Percentiles rank a stretch among this genome's conserved stretches.
phyloP scores from a whole-genome alignment of 2,888 invertebrate species.

The Bugulina stolonifera region DNA sequence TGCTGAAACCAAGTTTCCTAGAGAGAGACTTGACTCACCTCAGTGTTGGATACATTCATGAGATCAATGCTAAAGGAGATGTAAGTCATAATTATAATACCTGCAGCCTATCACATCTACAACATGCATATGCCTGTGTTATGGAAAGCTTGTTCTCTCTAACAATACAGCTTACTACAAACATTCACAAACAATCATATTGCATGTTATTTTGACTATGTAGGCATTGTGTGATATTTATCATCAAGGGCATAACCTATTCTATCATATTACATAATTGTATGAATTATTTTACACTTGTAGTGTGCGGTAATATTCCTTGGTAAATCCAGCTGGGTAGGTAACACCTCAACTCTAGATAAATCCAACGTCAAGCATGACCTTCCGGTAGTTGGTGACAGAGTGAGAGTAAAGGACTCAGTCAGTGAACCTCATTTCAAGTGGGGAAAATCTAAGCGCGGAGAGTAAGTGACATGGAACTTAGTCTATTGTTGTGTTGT shows the following conservation, averaged over 20 bases:
- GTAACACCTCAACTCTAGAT: neutral
- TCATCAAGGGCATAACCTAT: too few relatives aligned
- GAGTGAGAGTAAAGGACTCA: neutral
- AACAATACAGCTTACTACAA: too few relatives aligned
- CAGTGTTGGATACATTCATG: neutral
- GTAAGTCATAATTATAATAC: too few relatives aligned
- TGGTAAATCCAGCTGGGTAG: neutral
- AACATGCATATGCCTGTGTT: too few relatives aligned
- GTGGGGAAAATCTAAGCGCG: neutral
- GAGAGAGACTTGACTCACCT: neutral
- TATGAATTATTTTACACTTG: too few relatives aligned
- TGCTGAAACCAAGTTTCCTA: neutral
- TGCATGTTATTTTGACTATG: too few relatives aligned
- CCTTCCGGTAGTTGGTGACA: neutral
- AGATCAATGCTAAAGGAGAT: neutral
- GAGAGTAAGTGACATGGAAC: neutral
- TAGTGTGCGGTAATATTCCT: neutral
- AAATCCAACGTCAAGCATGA: neutral
- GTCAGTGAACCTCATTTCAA: neutral
- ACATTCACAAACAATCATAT: too few relatives aligned
- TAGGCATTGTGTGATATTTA: too few relatives aligned
- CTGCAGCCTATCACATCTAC: too few relatives aligned
- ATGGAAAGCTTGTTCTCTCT: too few relatives aligned
- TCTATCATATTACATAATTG: too few relatives aligned
- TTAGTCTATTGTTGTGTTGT: too few relatives aligned